phyloP scores from a whole-genome alignment of 53 echinoderm and acorn worm species.

The Astropecten irregularis region DNA sequence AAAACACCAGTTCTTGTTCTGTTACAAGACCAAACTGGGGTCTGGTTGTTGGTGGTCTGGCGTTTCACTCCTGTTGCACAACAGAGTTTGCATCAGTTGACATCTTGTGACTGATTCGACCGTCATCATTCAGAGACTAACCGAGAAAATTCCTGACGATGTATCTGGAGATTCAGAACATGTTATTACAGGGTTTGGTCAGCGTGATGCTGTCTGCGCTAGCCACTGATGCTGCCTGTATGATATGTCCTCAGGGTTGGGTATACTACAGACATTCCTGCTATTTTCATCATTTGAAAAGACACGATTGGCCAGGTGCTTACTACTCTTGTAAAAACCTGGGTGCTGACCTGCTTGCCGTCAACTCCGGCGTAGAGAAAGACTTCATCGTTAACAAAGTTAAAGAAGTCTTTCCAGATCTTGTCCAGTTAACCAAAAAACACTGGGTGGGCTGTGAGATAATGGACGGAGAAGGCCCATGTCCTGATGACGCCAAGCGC shows the following conservation, averaged over 20 bases:
- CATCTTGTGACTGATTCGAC: too few species aligned
- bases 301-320: not conserved
- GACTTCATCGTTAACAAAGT: not conserved
- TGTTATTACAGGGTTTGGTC: not conserved
- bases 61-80: too few species aligned
- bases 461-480: not conserved
- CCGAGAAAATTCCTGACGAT: too few species aligned
- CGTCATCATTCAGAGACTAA: too few species aligned
- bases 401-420: not conserved
- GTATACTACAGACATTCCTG: not conserved
- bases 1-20: too few species aligned
- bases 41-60: too few species aligned
- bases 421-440: not conserved
- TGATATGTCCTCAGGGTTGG: not conserved
- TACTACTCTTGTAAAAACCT: not conserved
- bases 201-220: not conserved
- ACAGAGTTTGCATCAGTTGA: too few species aligned
- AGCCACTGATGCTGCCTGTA: not conserved
- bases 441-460: not conserved
- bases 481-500: not conserved
- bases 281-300: not conserved
- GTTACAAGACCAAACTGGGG: too few species aligned
- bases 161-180: not conserved
- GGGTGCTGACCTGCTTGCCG: not conserved
- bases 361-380: not conserved